phyloP scores from a whole-genome alignment of 2,797 vertebrate species.

The Tauraco hartlaubi region DNA sequence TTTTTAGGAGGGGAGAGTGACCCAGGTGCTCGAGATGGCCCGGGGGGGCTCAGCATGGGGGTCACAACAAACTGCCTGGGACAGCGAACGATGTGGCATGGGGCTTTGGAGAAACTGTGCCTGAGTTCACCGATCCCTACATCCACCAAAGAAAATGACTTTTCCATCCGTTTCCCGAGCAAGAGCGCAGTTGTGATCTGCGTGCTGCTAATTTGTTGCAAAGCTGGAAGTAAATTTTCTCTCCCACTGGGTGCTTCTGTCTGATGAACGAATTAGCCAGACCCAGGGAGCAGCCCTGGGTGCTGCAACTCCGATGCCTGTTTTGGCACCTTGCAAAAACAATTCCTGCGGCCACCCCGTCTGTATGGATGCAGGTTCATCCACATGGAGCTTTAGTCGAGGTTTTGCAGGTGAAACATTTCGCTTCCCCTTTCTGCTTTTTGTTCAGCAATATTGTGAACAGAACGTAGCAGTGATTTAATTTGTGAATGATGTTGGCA shows the following conservation, averaged over 20 bases:
- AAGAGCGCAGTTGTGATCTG: neutral
- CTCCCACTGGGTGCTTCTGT: neutral
- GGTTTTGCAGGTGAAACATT: neutral
- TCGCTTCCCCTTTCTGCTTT: neutral
- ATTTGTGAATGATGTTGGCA: neutral
- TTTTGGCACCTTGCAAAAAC: neutral
- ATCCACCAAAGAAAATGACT: neutral
- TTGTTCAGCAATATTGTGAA: neutral
- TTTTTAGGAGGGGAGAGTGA: neutral
- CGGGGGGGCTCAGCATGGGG: neutral
- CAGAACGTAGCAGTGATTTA: neutral
- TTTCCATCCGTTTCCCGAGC: neutral
- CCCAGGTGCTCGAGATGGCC: neutral
- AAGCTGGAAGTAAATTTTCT: neutral
- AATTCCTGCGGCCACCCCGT: rapidly evolving
- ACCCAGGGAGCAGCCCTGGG: neutral
- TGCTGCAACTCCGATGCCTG: neutral
- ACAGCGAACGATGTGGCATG: rapidly evolving
- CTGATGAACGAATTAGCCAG: neutral
- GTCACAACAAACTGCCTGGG: rapidly evolving
- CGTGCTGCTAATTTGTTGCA: neutral
- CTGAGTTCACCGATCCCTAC: neutral
- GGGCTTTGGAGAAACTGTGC: neutral
- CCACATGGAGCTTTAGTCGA: rapidly evolving
- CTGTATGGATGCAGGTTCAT: neutral